A percentile compares a stretch with the other conserved stretches of the same genome.
Evolutionary conservation across 2,888 invertebrate species (phyloP).

Genomic region (Drosophila borborema): DNA sequence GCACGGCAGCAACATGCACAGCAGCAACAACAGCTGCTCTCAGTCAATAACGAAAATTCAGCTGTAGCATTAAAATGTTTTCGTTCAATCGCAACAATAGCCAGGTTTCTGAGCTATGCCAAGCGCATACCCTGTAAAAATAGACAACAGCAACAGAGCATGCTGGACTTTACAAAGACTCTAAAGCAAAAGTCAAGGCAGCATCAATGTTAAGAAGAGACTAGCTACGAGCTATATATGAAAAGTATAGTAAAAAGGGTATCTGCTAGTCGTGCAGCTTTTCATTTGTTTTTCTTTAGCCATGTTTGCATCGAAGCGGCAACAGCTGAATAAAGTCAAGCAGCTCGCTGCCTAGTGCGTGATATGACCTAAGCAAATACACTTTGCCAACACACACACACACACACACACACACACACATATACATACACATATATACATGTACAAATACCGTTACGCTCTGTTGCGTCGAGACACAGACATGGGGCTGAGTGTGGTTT

Average conservation of each 20-base stretch:
- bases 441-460: constrained; percentile 62
- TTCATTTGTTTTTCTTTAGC: not conserved
- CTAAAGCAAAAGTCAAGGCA: not conserved
- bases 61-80: constrained; percentile 26
- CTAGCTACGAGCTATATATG: too few species aligned
- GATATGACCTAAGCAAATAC: constrained; percentile 75
- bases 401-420: constrained; percentile 25
- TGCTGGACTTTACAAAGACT: not conserved
- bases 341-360: constrained; percentile 45
- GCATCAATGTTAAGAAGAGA: not conserved
- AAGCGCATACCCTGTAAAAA: constrained; percentile 16
- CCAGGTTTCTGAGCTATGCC: constrained; percentile 1
- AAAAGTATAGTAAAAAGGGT: not conserved
- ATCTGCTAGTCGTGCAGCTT: not conserved
- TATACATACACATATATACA: constrained; percentile 11
- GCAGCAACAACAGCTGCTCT: constrained; percentile 26
- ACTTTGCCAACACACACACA: constrained; percentile 49
- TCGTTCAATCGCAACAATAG: constrained; percentile 26
- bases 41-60: constrained; percentile 34
- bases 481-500: constrained; percentile 4
- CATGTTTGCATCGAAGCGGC: constrained; percentile 36
- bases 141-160: not conserved
- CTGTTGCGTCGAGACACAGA: constrained; percentile 76
- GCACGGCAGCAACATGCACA: constrained; percentile 4
- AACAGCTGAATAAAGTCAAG: constrained; percentile 65